Evolutionary conservation across 2,888 invertebrate species (phyloP).

Genomic region (Agrilus cyanescens): DNA sequence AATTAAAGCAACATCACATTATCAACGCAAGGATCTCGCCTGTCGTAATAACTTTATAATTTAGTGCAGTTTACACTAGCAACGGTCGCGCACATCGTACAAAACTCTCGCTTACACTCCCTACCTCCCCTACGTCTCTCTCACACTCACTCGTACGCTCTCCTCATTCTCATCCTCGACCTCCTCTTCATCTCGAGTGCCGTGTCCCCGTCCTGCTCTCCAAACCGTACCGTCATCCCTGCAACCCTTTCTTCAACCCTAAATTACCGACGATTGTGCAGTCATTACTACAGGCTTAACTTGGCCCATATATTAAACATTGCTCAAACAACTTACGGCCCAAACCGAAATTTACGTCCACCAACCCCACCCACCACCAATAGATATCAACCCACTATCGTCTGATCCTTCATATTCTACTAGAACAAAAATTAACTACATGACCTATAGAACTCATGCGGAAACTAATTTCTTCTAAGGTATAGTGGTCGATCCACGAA

Average conservation of each 20-base stretch:
- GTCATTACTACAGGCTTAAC: slow-evolving; percentile 21
- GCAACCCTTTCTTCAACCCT: slow-evolving; percentile 20
- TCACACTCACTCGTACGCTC: slow-evolving; percentile 12
- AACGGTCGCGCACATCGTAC: slow-evolving; percentile 23
- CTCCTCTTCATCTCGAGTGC: slow-evolving; percentile 13
- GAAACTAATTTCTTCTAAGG: no score
- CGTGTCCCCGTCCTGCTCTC: slow-evolving; percentile 3
- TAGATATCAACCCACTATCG: no score
- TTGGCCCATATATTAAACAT: slow-evolving; percentile 32
- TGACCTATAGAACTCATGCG: neutral
- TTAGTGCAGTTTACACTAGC: slow-evolving; percentile 36
- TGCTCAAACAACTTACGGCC: slow-evolving; percentile 30
- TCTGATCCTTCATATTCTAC: no score
- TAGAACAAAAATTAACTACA: no score
- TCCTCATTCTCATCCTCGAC: slow-evolving; percentile 21
- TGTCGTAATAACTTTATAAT: slow-evolving; percentile 43
- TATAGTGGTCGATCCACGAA: no score
- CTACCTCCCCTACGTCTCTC: slow-evolving; percentile 15
- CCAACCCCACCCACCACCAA: slow-evolving; percentile 5
- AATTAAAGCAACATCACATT: slow-evolving; percentile 41
- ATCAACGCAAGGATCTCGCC: slow-evolving; percentile 38
- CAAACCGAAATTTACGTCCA: slow-evolving; percentile 21
- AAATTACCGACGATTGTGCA: slow-evolving; percentile 30
- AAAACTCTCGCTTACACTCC: slow-evolving; percentile 16
- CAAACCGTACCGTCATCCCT: slow-evolving; percentile 4